A percentile compares a stretch with the other conserved stretches of the same genome.
These are phyloP conservation scores for Eupsittula cactorum DNA, from an alignment of 2,113 vertebrate species.

Conservation along the genomic window DNA sequence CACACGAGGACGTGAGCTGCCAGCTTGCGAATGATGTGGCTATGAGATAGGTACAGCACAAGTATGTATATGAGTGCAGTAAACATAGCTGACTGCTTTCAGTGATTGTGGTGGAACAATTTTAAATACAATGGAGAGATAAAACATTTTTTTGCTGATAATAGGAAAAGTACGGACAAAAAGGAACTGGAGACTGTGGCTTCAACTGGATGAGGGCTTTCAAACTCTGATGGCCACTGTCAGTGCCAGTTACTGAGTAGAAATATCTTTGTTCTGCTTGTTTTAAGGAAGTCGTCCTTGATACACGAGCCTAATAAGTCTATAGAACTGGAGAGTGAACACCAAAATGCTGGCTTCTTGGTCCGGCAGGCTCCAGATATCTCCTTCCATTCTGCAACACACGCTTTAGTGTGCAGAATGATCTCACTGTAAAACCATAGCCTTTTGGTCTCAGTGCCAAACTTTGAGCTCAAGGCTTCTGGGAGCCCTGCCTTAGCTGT, in stretches of 20 bases:
- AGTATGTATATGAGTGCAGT: too few species aligned
- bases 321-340: not conserved
- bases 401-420: not conserved
- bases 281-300: not conserved
- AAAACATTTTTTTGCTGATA: not conserved
- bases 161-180: not conserved
- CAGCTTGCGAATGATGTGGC: not conserved
- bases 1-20: rapidly evolving
- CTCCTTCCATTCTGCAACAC: not conserved
- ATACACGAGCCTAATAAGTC: not conserved
- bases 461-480: slow-evolving; percentile 21
- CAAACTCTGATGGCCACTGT: not conserved
- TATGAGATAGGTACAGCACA: not conserved
- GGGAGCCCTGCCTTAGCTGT: slow-evolving; percentile 7
- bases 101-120: not conserved
- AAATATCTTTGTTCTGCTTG: not conserved
- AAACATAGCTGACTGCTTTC: not conserved
- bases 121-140: not conserved
- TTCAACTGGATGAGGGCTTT: not conserved
- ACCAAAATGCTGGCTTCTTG: not conserved
- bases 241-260: not conserved
- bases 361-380: not conserved
- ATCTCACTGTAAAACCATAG: not conserved
- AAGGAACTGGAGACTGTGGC: not conserved
- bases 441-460: not conserved